Evolutionary conservation across 2,113 vertebrate species (phyloP).

Genomic region (Nesogale talazaci): DNA sequence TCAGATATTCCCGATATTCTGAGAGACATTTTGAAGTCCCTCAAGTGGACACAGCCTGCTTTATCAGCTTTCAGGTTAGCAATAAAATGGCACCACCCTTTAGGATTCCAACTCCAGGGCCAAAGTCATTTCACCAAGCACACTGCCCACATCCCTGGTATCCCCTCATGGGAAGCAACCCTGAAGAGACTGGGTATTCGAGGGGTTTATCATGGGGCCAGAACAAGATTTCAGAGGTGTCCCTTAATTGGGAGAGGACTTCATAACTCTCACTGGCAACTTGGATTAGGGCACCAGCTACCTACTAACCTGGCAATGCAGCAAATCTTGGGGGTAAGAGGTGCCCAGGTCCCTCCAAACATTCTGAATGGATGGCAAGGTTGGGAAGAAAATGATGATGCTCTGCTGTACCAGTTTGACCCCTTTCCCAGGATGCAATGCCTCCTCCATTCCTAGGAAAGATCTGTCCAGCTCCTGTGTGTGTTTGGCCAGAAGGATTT

Average conservation of each 20-base stretch:
- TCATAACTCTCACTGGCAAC: neutral
- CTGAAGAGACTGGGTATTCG: neutral
- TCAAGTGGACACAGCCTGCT: neutral
- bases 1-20: neutral
- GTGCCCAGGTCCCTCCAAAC: neutral
- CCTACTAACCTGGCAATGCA: neutral
- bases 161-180: neutral
- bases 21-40: slow-evolving; percentile 3
- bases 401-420: neutral
- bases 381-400: neutral
- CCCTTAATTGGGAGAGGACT: neutral
- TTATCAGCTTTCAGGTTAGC: neutral
- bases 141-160: neutral
- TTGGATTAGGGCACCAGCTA: no score
- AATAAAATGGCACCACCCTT: neutral
- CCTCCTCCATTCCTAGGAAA: neutral
- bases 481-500: neutral
- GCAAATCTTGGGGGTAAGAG: neutral
- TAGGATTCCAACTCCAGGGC: neutral
- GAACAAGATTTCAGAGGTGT: neutral
- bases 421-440: neutral
- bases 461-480: neutral
- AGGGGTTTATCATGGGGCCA: neutral
- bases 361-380: neutral
- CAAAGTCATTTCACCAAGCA: neutral